phyloP scores from a whole-genome alignment of 2,113 vertebrate species.

The Piprites chloris region DNA sequence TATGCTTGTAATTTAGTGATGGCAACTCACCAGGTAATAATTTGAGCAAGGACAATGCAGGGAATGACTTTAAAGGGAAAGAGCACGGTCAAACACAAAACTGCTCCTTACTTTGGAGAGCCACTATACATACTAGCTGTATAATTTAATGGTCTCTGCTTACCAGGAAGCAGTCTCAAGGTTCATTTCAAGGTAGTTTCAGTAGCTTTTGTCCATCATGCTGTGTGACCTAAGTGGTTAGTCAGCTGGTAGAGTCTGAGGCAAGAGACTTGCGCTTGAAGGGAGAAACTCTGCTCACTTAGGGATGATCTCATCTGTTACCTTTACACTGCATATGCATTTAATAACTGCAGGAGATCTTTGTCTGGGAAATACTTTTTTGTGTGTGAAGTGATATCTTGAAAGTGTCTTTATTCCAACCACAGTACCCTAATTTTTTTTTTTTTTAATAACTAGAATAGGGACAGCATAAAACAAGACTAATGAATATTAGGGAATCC shows the following conservation, averaged over 20 bases:
- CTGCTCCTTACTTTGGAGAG: neutral
- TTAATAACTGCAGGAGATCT: neutral
- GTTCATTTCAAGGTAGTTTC: neutral
- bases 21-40: neutral
- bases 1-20: neutral
- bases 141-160: neutral
- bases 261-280: neutral
- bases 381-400: neutral
- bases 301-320: neutral
- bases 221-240: neutral
- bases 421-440: neutral
- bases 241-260: neutral
- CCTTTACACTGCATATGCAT: neutral
- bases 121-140: neutral
- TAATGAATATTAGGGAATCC: neutral
- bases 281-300: neutral
- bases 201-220: neutral
- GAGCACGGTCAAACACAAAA: neutral
- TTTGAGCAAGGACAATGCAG: neutral
- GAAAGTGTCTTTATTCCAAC: neutral
- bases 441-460: neutral
- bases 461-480: neutral
- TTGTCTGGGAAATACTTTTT: neutral
- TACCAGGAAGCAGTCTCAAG: neutral
- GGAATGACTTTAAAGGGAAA: neutral